Conservation (phyloP, 1,140 invertebrate genomes). For the Tetranychus cinnabarinus region DNA sequence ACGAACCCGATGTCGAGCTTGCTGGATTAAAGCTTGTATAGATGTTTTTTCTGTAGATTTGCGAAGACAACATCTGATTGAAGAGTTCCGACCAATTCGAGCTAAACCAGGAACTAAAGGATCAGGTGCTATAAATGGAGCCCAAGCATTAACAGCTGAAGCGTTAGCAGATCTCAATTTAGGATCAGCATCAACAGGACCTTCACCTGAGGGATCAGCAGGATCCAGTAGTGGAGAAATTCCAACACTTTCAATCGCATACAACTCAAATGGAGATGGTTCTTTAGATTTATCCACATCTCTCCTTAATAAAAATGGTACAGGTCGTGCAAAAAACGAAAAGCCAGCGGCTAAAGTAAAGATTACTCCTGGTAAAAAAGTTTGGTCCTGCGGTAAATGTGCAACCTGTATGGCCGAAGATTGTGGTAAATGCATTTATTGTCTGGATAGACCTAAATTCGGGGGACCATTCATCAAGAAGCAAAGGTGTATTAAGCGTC, state of each 20-base stretch:
- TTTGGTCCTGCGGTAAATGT: slow-evolving; percentile 6
- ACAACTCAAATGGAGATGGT: not conserved
- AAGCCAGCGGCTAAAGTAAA: not conserved
- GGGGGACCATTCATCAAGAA: slow-evolving; percentile 9
- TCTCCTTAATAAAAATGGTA: not conserved
- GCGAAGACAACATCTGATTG: not conserved
- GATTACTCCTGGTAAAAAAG: not conserved
- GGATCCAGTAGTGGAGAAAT: not conserved
- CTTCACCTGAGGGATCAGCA: not conserved
- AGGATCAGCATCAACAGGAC: not conserved
- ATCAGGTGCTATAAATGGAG: not conserved
- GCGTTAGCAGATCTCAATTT: not conserved
- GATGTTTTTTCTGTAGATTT: not conserved
- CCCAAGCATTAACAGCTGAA: not conserved
- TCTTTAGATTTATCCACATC: not conserved
- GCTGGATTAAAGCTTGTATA: slow-evolving; percentile 2
- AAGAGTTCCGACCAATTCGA: not conserved
- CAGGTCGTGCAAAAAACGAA: not conserved
- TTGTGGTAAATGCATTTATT: slow-evolving; percentile 9
- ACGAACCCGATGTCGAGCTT: not conserved
- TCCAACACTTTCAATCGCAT: not conserved
- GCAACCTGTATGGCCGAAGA: slow-evolving; percentile 7
- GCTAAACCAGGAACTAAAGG: not conserved
- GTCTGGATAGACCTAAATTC: slow-evolving; percentile 9
- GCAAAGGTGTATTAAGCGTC: slow-evolving; percentile 6